Conservation (phyloP, 2,888 invertebrate genomes). For the Dasypogon diadema region DNA sequence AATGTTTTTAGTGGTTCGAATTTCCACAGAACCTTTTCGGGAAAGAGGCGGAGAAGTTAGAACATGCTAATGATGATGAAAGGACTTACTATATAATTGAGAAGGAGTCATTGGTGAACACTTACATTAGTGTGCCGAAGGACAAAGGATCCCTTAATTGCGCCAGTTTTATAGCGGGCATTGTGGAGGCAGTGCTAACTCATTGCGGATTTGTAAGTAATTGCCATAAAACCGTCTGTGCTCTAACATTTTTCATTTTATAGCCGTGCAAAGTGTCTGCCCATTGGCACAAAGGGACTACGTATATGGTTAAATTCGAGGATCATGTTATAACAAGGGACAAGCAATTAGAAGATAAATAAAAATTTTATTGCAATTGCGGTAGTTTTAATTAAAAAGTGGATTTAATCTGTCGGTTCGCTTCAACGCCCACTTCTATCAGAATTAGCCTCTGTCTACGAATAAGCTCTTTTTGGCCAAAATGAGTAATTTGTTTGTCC, state of each 20-base stretch:
- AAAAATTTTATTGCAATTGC: no score
- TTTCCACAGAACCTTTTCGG: slow-evolving; percentile 94
- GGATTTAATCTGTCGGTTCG: no score
- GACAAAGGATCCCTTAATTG: slow-evolving; percentile 98
- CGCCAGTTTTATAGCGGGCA: slow-evolving; percentile 98
- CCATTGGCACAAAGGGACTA: slow-evolving; percentile 99
- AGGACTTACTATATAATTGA: slow-evolving; percentile 98
- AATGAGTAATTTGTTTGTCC: no score
- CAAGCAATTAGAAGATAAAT: slow-evolving; percentile 90
- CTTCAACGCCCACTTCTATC: no score
- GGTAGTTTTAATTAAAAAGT: no score
- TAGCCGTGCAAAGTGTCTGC: slow-evolving; percentile 98
- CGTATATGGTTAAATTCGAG: slow-evolving; percentile 98
- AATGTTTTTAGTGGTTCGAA: no score
- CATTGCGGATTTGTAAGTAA: slow-evolving; percentile 95
- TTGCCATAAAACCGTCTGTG: background rate
- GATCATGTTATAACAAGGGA: slow-evolving; percentile 91
- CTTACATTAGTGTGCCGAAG: slow-evolving; percentile 96
- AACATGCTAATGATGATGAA: slow-evolving; percentile 98
- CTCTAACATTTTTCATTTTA: background rate
- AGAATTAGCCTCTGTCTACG: no score
- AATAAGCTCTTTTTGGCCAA: no score
- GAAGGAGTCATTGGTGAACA: slow-evolving; percentile 96
- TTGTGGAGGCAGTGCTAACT: slow-evolving; percentile 94
- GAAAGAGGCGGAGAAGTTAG: slow-evolving; percentile 97